Evolutionary conservation across 2,113 vertebrate genomes (phyloP).

Genomic region (Nicator chloris): DNA sequence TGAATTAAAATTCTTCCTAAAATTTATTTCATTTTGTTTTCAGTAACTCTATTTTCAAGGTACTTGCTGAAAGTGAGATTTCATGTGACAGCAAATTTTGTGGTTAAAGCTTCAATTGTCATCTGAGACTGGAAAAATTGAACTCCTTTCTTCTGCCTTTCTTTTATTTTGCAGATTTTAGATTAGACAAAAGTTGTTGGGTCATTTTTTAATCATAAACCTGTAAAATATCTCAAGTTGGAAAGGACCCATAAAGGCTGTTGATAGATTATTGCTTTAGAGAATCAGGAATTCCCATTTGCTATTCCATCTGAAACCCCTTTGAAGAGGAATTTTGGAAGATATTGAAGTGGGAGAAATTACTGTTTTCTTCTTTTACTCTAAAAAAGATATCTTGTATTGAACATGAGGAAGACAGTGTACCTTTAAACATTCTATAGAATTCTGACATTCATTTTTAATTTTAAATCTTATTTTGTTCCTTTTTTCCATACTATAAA

Average conservation of each 20-base stretch:
- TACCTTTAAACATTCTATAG: background rate
- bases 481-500: background rate
- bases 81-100: background rate
- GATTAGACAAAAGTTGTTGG: background rate
- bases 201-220: background rate
- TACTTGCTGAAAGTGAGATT: background rate
- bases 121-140: background rate
- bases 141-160: background rate
- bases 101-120: background rate
- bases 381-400: background rate
- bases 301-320: background rate
- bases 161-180: background rate
- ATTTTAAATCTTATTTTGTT: background rate
- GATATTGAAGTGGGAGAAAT: background rate
- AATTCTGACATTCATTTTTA: background rate
- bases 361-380: background rate
- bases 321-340: background rate
- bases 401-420: background rate
- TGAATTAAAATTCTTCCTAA: background rate
- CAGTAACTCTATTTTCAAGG: background rate
- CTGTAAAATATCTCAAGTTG: background rate
- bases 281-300: background rate
- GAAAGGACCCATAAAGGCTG: background rate
- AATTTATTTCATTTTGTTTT: background rate
- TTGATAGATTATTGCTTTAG: background rate